Evolutionary conservation across 1,140 invertebrate genomes (phyloP), one percentile per base, ranked within the genome.

Genomic region (Dinothrombium tinctorium): DNA sequence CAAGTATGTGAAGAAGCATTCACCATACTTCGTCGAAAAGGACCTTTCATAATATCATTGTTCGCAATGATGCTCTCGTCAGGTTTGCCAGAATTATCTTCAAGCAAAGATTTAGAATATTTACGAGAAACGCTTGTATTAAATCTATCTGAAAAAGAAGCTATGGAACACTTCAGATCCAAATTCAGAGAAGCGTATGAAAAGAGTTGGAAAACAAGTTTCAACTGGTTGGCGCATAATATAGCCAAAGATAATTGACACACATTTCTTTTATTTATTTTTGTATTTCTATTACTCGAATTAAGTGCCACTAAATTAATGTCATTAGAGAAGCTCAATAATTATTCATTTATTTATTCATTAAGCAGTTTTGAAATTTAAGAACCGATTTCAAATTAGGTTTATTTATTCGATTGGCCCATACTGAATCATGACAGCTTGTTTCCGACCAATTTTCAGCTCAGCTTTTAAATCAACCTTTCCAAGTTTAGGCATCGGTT

Each of bases 161-260:
- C 84, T n/a, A 58, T 76, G 38, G 66, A 71, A 50, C 83, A 87
- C 62, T 95, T 94, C 61, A 67, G 72, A 23, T 68, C 73, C 39
- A 87, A 89, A 61, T 89, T 94, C 56, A 71, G 75, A 46, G 79
- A 86, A 57, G 86, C 83, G 23, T 68, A 90, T 42, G 71, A 72
- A 42, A 86, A 84, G 56, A 82, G 81, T 9, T 94, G 84, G 86
- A 90, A 86, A 52, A 90, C 86, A 0, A 89, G 84, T 41, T 62
- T 92, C 42, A 92, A 96, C 61, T 95, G 89, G 89, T 76, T 83
- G 17, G 72, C 79, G 37, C 81, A 87, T 56, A 82, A 81, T 55
- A 69, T 83, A 59, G 73, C 79, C 43, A 84, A 81, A 59, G 82
- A 83, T 60, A 84, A 83, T 61, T n/a, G n/a, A n/a, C n/a, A n/a